Evolutionary conservation across 2,888 invertebrate genomes (phyloP).

Genomic region (Troides oblongomaculatus): DNA sequence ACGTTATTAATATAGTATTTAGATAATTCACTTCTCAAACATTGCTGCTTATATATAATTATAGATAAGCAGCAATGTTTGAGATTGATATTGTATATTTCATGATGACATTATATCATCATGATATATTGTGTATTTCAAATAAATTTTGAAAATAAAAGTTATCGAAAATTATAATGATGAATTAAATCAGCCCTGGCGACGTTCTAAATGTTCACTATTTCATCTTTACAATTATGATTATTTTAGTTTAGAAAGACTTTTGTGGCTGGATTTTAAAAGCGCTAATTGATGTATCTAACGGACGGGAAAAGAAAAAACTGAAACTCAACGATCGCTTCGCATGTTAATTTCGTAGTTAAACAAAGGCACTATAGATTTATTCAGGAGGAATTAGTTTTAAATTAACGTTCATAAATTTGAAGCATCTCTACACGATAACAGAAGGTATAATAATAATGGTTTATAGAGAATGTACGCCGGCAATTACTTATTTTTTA

Average conservation of each 20-base stretch:
- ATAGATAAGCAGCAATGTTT: no score
- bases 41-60: no score
- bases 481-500: not conserved
- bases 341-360: slow-evolving; percentile 6
- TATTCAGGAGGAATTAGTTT: not conserved
- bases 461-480: not conserved
- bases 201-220: not conserved
- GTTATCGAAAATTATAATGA: no score
- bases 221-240: not conserved
- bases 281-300: not conserved
- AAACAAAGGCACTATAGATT: not conserved
- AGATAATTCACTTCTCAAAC: no score
- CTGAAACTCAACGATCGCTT: not conserved
- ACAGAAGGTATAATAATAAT: no score
- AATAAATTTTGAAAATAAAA: no score
- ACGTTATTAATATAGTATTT: no score
- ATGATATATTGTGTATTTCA: no score
- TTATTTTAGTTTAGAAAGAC: not conserved
- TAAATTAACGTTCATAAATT: not conserved
- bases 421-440: not conserved
- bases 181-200: no score
- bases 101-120: no score
- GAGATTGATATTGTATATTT: no score
- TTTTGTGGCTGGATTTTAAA: not conserved
- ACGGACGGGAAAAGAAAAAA: not conserved